Percentiles rank a stretch among this genome's conserved stretches.
phyloP scores from a whole-genome alignment of 2,797 vertebrate genomes.

The Pempheris klunzingeri region DNA sequence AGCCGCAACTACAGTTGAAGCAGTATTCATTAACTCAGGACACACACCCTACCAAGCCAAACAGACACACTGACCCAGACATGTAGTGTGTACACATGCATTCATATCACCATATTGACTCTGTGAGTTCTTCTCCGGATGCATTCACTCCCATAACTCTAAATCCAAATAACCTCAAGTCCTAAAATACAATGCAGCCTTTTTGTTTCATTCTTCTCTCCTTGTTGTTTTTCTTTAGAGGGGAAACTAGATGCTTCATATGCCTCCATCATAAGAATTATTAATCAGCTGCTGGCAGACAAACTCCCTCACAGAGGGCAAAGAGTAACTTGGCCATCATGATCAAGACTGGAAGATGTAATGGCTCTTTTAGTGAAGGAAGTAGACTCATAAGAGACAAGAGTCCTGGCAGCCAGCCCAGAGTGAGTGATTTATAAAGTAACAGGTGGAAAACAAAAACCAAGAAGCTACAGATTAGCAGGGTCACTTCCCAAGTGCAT shows the following conservation, averaged over 20 bases:
- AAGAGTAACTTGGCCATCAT: constrained; percentile 12
- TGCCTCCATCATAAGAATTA: constrained; percentile 39
- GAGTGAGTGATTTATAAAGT: constrained; percentile 18
- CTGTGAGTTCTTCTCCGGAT: not conserved
- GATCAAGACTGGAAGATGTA: not conserved
- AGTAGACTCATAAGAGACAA: not conserved
- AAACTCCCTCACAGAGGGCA: not conserved
- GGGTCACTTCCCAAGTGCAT: not conserved
- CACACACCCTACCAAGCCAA: constrained; percentile 14
- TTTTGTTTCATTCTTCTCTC: constrained; percentile 5
- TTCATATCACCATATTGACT: not conserved
- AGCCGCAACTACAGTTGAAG: constrained; percentile 25
- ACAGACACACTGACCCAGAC: constrained; percentile 49
- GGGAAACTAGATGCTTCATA: constrained; percentile 38
- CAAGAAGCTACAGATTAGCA: not conserved
- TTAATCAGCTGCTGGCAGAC: constrained; percentile 11
- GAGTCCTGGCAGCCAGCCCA: not conserved
- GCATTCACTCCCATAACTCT: not conserved
- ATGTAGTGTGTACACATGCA: not conserved
- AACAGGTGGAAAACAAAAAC: constrained; percentile 43
- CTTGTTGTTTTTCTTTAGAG: not conserved
- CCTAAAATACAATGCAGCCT: not conserved
- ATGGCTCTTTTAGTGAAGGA: not conserved
- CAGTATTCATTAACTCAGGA: constrained; percentile 46
- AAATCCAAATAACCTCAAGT: not conserved